Conservation (phyloP, 1,140 invertebrate species). For the Anoplolepis gracilipes region DNA sequence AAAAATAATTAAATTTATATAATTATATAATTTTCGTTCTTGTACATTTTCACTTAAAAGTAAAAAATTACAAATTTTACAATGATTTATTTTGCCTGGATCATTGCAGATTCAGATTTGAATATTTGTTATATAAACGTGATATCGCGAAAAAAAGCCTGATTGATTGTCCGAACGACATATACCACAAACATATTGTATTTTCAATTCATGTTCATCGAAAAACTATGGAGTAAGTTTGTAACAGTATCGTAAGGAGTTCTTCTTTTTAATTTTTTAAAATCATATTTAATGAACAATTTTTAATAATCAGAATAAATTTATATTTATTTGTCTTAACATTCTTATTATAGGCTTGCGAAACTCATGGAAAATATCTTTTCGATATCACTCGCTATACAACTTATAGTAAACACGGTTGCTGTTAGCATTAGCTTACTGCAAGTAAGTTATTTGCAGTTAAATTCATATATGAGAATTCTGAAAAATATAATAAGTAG, state of each 20-base stretch:
- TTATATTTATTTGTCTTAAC: background rate
- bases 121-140: background rate
- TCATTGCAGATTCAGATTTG: slow-evolving; percentile 21
- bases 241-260: background rate
- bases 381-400: background rate
- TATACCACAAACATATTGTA: slow-evolving; percentile 29
- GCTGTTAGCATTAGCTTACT: slow-evolving; percentile 5
- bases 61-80: background rate
- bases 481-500: background rate
- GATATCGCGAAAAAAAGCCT: background rate
- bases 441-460: slow-evolving; percentile 1
- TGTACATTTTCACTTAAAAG: background rate
- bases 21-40: background rate
- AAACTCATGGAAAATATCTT: slow-evolving; percentile 6
- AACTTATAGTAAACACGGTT: background rate
- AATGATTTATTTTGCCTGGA: background rate
- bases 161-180: background rate
- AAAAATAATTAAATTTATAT: background rate
- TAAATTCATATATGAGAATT: background rate
- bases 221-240: slow-evolving; percentile 10
- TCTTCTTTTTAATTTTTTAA: background rate
- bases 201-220: slow-evolving; percentile 10
- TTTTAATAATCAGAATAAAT: background rate
- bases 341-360: background rate
- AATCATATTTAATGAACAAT: too few relatives aligned